Evolutionary conservation across 2,888 invertebrate species (phyloP).

Genomic region (Prionchulus punctatus): DNA sequence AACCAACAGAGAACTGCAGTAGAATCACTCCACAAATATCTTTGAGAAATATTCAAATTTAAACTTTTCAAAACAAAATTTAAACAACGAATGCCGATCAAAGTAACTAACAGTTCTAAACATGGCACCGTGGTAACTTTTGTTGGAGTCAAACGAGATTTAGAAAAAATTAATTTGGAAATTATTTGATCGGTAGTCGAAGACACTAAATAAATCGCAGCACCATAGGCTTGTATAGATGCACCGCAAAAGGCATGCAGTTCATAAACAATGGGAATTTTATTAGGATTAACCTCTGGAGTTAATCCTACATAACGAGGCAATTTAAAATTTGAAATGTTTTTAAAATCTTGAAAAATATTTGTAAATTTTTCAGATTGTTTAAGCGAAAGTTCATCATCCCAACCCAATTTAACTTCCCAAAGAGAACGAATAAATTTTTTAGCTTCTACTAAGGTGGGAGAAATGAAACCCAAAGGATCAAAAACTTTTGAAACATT

Average conservation of each 20-base stretch:
- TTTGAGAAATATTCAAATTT: neutral
- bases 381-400: too few relatives aligned
- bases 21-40: slow-evolving; percentile 1
- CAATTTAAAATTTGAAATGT: too few relatives aligned
- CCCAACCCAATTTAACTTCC: too few relatives aligned
- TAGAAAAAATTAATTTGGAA: neutral
- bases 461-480: too few relatives aligned
- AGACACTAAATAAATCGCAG: neutral
- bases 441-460: too few relatives aligned
- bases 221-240: neutral
- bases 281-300: too few relatives aligned
- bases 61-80: neutral
- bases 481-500: too few relatives aligned
- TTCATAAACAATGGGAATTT: too few relatives aligned
- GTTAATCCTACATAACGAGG: too few relatives aligned
- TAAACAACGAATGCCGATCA: neutral
- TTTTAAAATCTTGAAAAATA: too few relatives aligned
- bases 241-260: neutral
- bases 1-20: slow-evolving; percentile 4
- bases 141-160: neutral
- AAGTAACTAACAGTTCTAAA: neutral
- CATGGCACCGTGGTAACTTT: neutral
- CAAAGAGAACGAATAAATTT: too few relatives aligned
- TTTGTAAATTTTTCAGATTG: too few relatives aligned
- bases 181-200: neutral